These are phyloP conservation scores for Haplochromis vanheusdeni DNA, from an alignment of 2,113 vertebrate genomes.

Conservation along the genomic window DNA sequence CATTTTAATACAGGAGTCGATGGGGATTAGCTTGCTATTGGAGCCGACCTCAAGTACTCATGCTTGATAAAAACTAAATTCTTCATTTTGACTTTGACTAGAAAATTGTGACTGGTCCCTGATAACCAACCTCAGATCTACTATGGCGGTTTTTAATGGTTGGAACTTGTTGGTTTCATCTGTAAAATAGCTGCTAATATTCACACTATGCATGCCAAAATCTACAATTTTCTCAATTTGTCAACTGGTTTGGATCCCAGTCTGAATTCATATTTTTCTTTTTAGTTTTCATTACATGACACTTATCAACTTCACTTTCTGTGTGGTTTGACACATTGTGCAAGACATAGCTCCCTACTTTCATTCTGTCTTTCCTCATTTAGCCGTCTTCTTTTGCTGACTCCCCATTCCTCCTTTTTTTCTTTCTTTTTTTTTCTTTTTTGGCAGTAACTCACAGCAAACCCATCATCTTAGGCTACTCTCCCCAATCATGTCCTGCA, in stretches of 20 bases:
- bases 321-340: neutral
- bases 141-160: neutral
- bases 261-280: neutral
- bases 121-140: neutral
- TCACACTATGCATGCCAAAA: neutral
- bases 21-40: neutral
- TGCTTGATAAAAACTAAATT: neutral
- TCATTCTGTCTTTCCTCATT: neutral
- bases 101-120: neutral
- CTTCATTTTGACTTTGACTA: neutral
- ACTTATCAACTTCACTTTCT: neutral
- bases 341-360: neutral
- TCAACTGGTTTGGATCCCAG: neutral
- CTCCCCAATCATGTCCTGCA: constrained; percentile 32
- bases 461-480: constrained; percentile 29
- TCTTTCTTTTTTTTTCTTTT: neutral
- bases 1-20: neutral
- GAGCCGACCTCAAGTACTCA: neutral
- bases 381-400: neutral
- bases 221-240: neutral
- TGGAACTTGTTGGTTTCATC: neutral
- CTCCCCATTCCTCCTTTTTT: neutral
- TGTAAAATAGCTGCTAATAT: neutral
- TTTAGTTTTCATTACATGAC: neutral
- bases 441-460: constrained; percentile 25